Conservation (phyloP, 2,113 vertebrate genomes). For the Mugil cephalus region DNA sequence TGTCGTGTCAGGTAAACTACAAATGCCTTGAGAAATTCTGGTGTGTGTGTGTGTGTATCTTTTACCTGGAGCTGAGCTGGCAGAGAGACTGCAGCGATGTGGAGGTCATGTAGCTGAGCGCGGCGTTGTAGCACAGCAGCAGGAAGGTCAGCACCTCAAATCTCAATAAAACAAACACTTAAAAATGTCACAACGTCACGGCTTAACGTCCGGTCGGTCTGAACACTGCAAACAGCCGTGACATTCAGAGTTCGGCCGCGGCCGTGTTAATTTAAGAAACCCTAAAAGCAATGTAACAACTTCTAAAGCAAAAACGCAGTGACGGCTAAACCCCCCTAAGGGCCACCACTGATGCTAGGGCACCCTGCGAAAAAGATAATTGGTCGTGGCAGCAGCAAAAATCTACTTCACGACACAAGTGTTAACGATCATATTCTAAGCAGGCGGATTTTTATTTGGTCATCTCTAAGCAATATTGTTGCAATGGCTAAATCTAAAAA, state of each 20-base stretch:
- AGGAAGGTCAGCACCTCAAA: constrained; percentile 98
- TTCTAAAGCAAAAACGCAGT: constrained; percentile 19
- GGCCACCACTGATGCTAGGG: constrained; percentile 7
- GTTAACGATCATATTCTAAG: neutral
- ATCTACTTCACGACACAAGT: neutral
- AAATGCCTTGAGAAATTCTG: no score
- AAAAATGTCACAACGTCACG: no score
- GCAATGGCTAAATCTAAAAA: no score
- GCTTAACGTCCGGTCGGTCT: no score
- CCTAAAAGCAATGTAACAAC: constrained; percentile 43
- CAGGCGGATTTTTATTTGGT: neutral
- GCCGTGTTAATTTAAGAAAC: constrained; percentile 27
- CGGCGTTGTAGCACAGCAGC: constrained; percentile 95
- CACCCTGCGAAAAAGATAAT: constrained; percentile 14
- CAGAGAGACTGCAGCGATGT: constrained; percentile 95
- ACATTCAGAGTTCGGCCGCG: neutral
- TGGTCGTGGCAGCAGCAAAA: constrained; percentile 18
- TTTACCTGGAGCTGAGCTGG: constrained; percentile 96
- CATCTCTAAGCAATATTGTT: neutral
- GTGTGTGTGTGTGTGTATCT: neutral
- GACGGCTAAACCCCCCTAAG: constrained; percentile 17
- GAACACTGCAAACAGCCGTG: neutral
- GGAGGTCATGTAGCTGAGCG: constrained; percentile 93
- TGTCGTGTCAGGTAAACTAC: no score
- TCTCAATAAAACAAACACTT: constrained; percentile 75